These are phyloP conservation scores for Zygothrica quintamaculata DNA, from an alignment of 2,888 invertebrate genomes.

Conservation along the genomic window DNA sequence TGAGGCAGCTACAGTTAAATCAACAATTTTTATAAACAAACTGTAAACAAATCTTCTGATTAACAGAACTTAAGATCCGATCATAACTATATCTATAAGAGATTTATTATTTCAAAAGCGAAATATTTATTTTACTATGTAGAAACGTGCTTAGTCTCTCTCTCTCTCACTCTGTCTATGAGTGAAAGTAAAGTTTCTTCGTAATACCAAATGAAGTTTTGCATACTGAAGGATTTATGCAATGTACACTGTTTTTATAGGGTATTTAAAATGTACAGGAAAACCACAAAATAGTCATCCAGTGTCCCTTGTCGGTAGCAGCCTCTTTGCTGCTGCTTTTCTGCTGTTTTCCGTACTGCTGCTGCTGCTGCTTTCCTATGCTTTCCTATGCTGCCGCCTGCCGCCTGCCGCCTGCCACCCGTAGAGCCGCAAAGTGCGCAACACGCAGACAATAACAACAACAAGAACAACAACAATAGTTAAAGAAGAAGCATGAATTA, in stretches of 20 bases:
- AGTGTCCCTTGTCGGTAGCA: conserved; percentile 44
- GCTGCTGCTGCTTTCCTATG: too few species aligned
- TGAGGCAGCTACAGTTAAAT: neutral
- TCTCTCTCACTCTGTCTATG: too few species aligned
- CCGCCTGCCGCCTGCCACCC: conserved; percentile 49
- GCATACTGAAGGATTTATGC: neutral
- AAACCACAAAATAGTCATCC: conserved; percentile 49
- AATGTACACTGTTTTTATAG: neutral
- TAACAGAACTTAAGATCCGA: too few species aligned
- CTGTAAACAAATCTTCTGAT: too few species aligned
- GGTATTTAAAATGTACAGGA: conserved; percentile 2
- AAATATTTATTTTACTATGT: too few species aligned
- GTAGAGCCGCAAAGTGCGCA: conserved; percentile 52
- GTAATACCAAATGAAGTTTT: too few species aligned
- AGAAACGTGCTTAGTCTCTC: too few species aligned
- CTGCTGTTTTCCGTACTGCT: too few species aligned
- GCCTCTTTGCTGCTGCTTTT: conserved; percentile 16
- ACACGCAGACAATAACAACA: conserved; percentile 24
- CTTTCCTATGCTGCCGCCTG: conserved; percentile 7
- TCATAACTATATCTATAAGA: too few species aligned
- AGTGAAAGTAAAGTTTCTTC: too few species aligned
- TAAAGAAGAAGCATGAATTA: conserved; percentile 4
- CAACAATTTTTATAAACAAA: too few species aligned
- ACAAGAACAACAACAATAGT: conserved; percentile 27
- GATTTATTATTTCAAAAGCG: too few species aligned